phyloP scores from a whole-genome alignment of 1,140 invertebrate species.

The Magallana angulata region DNA sequence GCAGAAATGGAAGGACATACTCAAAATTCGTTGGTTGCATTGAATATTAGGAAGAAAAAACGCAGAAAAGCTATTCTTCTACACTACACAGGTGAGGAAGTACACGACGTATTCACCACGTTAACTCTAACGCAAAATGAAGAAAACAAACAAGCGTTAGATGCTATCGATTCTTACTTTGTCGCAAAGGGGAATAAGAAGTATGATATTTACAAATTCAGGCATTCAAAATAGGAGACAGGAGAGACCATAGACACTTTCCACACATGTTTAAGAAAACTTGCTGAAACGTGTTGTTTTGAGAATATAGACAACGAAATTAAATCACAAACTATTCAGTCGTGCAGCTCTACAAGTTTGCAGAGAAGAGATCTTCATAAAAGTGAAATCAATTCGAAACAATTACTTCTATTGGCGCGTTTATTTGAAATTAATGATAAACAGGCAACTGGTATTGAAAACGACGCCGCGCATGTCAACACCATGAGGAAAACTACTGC shows the following conservation, averaged over 20 bases:
- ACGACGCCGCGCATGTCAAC: neutral
- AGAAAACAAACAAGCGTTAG: conserved; percentile 9
- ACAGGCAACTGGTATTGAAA: conserved; percentile 10
- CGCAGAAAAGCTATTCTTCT: conserved; percentile 51
- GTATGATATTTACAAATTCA: conserved; percentile 54
- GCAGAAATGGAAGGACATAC: conserved; percentile 52
- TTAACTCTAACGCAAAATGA: neutral
- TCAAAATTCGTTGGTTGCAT: conserved; percentile 47
- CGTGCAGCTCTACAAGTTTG: conserved; percentile 50
- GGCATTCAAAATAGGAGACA: conserved; percentile 48
- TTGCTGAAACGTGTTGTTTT: conserved; percentile 53
- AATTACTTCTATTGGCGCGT: conserved; percentile 6
- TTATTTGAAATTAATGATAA: conserved; percentile 41
- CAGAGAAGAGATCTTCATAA: conserved; percentile 50
- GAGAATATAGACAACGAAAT: conserved; percentile 50
- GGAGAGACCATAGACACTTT: conserved; percentile 51
- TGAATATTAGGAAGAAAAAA: conserved; percentile 42
- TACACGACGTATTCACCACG: conserved; percentile 44
- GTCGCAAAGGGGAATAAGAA: conserved; percentile 76
- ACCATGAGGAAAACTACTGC: neutral
- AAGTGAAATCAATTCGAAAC: no score
- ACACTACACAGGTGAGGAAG: conserved; percentile 52
- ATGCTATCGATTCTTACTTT: conserved; percentile 48
- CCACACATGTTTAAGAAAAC: conserved; percentile 49
- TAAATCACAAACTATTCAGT: conserved; percentile 59